These are phyloP conservation scores for Himalopsyche phryganea DNA, from an alignment of 1,140 invertebrate species.

Conservation along the genomic window DNA sequence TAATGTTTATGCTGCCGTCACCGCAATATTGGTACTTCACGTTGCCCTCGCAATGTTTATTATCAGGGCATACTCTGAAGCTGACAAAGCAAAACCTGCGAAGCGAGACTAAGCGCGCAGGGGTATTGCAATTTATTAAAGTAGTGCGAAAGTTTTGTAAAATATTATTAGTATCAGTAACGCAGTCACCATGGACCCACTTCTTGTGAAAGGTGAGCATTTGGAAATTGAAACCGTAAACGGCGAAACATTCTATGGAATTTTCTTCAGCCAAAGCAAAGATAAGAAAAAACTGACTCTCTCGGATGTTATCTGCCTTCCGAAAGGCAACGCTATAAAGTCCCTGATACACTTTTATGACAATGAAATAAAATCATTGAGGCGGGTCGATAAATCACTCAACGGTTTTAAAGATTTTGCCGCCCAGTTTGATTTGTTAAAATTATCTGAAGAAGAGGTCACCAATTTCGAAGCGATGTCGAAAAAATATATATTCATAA, in stretches of 20 bases:
- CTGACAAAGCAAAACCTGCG: constrained; percentile 40
- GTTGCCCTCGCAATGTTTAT: constrained; percentile 72
- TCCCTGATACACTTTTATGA: constrained; percentile 45
- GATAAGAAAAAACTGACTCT: constrained; percentile 49
- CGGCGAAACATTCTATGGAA: constrained; percentile 43
- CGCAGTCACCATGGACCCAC: constrained; percentile 42
- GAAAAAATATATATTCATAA: constrained; percentile 45
- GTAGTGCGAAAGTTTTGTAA: not conserved
- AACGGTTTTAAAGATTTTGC: constrained; percentile 20
- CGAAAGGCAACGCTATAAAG: constrained; percentile 39
- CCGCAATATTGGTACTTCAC: constrained; percentile 68
- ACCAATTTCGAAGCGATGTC: constrained; percentile 44
- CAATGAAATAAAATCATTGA: constrained; percentile 43
- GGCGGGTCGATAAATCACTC: constrained; percentile 41
- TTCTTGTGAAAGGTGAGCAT: constrained; percentile 48
- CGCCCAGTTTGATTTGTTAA: constrained; percentile 37
- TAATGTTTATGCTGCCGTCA: constrained; percentile 71
- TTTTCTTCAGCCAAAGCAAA: constrained; percentile 45
- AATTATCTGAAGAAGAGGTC: constrained; percentile 45
- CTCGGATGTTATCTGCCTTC: constrained; percentile 44
- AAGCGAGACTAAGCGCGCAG: constrained; percentile 45
- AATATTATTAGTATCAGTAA: not conserved
- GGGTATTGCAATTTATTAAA: constrained; percentile 2
- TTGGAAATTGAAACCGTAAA: constrained; percentile 47
- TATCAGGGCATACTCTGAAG: constrained; percentile 66